phyloP scores from a whole-genome alignment of 2,888 invertebrate species.

The Mimas tiliae region DNA sequence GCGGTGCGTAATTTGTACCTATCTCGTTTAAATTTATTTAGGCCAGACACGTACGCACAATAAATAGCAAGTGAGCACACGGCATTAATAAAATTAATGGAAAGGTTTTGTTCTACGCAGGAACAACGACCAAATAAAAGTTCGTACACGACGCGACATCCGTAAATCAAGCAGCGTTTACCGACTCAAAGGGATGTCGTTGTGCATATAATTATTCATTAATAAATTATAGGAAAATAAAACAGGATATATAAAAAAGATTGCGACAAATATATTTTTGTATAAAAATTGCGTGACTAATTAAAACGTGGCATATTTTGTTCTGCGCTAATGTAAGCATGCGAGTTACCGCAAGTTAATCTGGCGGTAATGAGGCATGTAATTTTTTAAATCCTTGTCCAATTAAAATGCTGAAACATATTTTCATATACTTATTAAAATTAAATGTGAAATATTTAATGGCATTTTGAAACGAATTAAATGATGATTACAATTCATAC shows the following conservation, averaged over 20 bases:
- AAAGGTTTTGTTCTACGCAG: conserved; percentile 9
- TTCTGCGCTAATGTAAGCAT: neutral
- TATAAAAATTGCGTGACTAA: neutral
- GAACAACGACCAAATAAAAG: conserved; percentile 17
- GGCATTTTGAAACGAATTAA: neutral
- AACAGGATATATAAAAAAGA: neutral
- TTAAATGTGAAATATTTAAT: neutral
- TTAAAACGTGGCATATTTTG: conserved; percentile 11
- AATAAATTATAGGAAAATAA: neutral
- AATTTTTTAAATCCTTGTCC: neutral
- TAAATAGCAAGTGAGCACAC: conserved; percentile 16
- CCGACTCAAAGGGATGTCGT: neutral
- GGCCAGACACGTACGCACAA: conserved; percentile 23
- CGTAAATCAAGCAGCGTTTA: conserved; percentile 9
- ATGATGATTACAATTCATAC: neutral
- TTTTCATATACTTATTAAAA: neutral
- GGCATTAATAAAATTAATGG: conserved; percentile 28
- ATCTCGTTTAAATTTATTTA: conserved; percentile 28
- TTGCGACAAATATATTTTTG: neutral
- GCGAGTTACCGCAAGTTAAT: conserved; percentile 7
- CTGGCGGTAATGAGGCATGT: conserved; percentile 15
- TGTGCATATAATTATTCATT: no score
- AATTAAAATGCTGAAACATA: conserved; percentile 7
- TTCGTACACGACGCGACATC: neutral
- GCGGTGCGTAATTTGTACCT: conserved; percentile 23